Evolutionary conservation across 2,888 invertebrate species (phyloP).

Genomic region (Andrena flavipes): DNA sequence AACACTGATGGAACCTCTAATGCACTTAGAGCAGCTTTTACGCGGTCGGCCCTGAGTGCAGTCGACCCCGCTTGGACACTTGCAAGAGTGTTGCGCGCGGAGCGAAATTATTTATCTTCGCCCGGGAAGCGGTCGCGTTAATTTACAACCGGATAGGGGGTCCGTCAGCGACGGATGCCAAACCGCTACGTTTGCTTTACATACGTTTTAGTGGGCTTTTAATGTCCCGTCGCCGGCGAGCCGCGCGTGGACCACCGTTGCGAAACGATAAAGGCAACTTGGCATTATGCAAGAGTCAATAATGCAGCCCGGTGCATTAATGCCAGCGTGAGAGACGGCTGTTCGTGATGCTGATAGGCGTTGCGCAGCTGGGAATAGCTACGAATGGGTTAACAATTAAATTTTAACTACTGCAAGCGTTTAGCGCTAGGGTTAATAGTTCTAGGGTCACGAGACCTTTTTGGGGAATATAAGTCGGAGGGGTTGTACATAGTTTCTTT

Average conservation of each 20-base stretch:
- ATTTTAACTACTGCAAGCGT: too few species aligned
- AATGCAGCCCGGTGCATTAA: neutral
- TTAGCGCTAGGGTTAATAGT: too few species aligned
- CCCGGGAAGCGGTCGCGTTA: slow-evolving; percentile 12
- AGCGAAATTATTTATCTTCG: slow-evolving; percentile 54
- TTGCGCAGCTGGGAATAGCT: neutral
- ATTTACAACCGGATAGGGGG: slow-evolving; percentile 9
- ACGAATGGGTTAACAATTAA: neutral
- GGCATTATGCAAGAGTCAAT: neutral
- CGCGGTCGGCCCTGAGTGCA: slow-evolving; percentile 44
- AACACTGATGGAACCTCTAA: slow-evolving; percentile 60
- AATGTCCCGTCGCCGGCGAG: neutral
- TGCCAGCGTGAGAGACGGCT: neutral
- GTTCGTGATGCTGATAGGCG: too few species aligned
- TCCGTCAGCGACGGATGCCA: neutral
- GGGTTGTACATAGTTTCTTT: too few species aligned
- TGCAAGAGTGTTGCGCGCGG: slow-evolving; percentile 8
- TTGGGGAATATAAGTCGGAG: too few species aligned
- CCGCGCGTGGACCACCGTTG: neutral
- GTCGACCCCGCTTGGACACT: slow-evolving; percentile 8
- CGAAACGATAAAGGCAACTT: neutral
- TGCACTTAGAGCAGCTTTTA: slow-evolving; percentile 60
- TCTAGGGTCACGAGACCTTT: too few species aligned
- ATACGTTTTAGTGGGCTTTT: neutral
- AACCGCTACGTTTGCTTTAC: neutral